Base-by-base conservation (phyloP, 2,797 vertebrate species). In the Poecilia wingei region DNA sequence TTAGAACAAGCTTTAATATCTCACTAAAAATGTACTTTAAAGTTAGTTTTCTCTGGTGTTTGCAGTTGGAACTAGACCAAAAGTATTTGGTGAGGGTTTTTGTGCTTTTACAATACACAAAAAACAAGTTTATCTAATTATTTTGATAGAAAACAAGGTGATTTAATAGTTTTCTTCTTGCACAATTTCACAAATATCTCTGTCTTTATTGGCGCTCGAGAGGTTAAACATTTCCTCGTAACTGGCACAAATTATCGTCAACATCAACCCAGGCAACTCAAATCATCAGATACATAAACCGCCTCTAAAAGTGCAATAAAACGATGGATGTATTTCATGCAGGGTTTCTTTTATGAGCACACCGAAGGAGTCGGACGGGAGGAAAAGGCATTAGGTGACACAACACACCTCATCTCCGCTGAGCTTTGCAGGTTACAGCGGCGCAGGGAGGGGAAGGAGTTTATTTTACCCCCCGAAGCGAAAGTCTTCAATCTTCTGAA, bases 361-460 rank as follows among this genome's bases (percentile, higher is more conserved):
- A 45, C 82, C 94, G 89, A 96, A 96, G 96, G 95, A 96, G 96
- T 96, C 20, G 7, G 47, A 75, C 4, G 72, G 55, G 82, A 82
- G 90, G 92, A 92, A 93, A 93, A 93, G 78, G 79, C 90, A 91
- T 93, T 92, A 91, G 85, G 91, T 87, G 91, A 93, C 89, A 76
- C 76, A 39, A 59, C 51, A 76, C 89, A 88, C 92, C 90, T 90
- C 91, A 84, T 90, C 87, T 87, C 82, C 46, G 72, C 87, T 77
- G 47, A 84, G 79, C 86, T 90, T 82, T 89, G 82, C 91, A 92
- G 92, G 86, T 89, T 93, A 89, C 82, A 82, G 73, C 86, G 73
- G 85, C 82, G 4, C 72, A 49, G 86, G 86, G 83, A 82, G 72
- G 84, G 70, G 70, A 80, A 78, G 84, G 79, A 47, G 77, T 39